Base-by-base conservation (phyloP, 2,888 invertebrate genomes). In the Eutolmus rufibarbis region DNA sequence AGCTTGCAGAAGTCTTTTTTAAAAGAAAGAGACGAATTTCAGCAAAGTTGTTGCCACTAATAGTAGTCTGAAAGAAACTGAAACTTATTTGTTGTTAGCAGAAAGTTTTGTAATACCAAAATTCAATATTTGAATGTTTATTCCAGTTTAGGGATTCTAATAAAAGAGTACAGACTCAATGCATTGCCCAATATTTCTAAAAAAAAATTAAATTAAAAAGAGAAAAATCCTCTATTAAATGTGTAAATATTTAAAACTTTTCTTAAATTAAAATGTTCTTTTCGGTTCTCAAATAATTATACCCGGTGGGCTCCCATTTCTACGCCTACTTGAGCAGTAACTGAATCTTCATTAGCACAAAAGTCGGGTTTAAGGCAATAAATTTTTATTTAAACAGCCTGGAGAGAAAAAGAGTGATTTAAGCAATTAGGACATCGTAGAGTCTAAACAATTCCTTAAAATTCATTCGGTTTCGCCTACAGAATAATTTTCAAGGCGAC, bases 271-370 rank as follows among this genome's bases (percentile, higher is more conserved):
- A 23, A 34, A 78, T 40, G n/a, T 43, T n/a, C 43, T 37, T 40
- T 9, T 23, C 23, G 23, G 5, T 78, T 19, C 40, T 40, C 46
- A n/a, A 66, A 66, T 78, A 66, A 66, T 78, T 16, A 78, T 43
- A 43, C 14, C 78, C 12, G 37, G 5, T 40, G 9, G n/a, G 40
- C 34, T 76, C 37, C 19, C 12, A 78, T 78, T 23, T 40, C 78
- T 23, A 23, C 28, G 28, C 66, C 66, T 28, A 66, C 28, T 66
- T 66, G 66, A 19, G 12, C 66, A 66, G 66, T 66, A 66, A 66
- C 56, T 81, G 56, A 81, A 81, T 81, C 34, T 81, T 81, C 81
- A 81, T 81, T 56, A 81, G 51, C 40, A 51, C 56, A 56, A 51
- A 81, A 56, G n/a, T 81, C 14, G 81, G 56, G n/a, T 16, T 31